These are phyloP conservation scores for Julus scandinavius DNA, from an alignment of 2,888 invertebrate species.

Conservation along the genomic window DNA sequence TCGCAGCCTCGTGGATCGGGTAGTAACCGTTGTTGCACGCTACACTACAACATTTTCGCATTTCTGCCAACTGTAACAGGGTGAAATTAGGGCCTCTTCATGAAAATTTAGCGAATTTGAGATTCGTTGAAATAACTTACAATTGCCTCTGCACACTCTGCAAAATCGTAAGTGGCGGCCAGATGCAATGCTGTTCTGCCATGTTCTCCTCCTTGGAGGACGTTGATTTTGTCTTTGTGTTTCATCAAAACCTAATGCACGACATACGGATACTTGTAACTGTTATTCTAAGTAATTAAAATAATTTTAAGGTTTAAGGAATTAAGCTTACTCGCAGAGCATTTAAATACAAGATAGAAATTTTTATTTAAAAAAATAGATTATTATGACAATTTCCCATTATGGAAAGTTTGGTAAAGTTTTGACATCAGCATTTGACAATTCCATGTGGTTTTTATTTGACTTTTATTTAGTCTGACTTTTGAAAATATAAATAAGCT, in stretches of 20 bases:
- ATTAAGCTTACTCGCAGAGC: too few relatives aligned
- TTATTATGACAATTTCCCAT: too few relatives aligned
- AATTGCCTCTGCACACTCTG: conserved; percentile 82
- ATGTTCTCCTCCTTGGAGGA: conserved; percentile 80
- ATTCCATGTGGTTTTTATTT: too few relatives aligned
- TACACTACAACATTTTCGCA: conserved; percentile 80
- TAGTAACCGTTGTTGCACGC: conserved; percentile 90
- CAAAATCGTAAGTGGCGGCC: conserved; percentile 85
- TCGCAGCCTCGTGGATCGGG: conserved; percentile 90
- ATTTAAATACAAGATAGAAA: too few relatives aligned
- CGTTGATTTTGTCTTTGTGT: conserved; percentile 77
- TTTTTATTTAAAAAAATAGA: too few relatives aligned
- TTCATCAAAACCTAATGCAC: conserved; percentile 72
- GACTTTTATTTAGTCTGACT: too few relatives aligned
- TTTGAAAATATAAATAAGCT: too few relatives aligned
- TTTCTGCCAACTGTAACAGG: conserved; percentile 76
- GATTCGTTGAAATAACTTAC: conserved; percentile 68
- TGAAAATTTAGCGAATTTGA: not conserved
- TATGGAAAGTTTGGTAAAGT: too few relatives aligned
- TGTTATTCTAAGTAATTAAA: too few relatives aligned
- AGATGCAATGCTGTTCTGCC: conserved; percentile 85
- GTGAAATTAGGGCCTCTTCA: not conserved
- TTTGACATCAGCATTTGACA: too few relatives aligned
- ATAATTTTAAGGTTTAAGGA: too few relatives aligned
- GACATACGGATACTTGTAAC: not conserved